Base-by-base conservation (phyloP, 1,140 invertebrate genomes). In the Protaetia brevitarsis region DNA sequence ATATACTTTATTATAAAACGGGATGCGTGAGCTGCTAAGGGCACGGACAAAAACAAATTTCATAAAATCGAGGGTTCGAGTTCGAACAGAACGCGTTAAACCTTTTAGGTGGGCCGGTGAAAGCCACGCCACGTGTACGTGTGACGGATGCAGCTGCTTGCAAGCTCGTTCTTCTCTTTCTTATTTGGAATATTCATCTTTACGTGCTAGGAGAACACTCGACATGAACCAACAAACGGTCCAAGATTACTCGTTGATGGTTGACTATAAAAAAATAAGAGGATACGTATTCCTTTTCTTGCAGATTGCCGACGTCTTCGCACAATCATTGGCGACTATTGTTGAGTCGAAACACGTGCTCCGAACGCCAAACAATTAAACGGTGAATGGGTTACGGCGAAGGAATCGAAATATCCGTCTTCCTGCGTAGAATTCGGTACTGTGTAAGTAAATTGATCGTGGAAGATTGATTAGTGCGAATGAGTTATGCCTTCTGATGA, bases 341-440 rank as follows among this genome's bases (percentile, higher is more conserved):
- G 41, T 51, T 51, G 21, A 51, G 41, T 16, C 41, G 19, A 51
- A 51, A 51, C 41, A 51, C 41, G 41, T 51, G 41, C 41, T 51
- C 19, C 41, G 41, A 51, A 51, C 41, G 41, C 26, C 41, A 51
- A 51, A 51, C 41, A 51, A 51, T 51, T 51, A 51, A 51, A 51
- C 41, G 41, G 41, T 51, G 41, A 51, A 51, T 51, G 19, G 41
- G 41, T 51, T 51, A 51, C 41, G 13, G 19, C 41, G 19, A 23
- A 51, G 10, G 41, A 51, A 51, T 51, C 4, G 41, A 51, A 51
- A 51, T 51, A 51, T 51, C 19, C 41, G 41, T 23, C 41, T 23
- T 51, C 13, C 41, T 16, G 41, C 21, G 26, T 51, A 10, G 8
- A 23, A 51, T 51, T 51, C 11, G 19, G 41, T 16, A 23, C 11